phyloP scores from a whole-genome alignment of 64 coral and sea anemone genomes.

The Porites australiensis region DNA sequence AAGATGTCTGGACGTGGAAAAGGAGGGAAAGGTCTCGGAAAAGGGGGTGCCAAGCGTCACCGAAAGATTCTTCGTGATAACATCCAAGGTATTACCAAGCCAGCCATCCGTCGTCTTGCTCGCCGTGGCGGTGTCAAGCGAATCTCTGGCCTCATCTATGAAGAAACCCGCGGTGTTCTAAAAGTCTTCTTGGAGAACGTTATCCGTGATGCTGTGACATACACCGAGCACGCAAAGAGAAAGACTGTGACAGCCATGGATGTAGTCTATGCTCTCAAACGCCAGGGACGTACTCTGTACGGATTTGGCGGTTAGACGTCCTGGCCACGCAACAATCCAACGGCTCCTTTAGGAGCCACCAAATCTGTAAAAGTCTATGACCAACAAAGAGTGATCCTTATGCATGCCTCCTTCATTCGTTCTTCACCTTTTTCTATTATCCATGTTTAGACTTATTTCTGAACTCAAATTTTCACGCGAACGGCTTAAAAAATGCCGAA shows the following conservation, averaged over 20 bases:
- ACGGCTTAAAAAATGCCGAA: too few species aligned
- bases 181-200: constrained; percentile 86
- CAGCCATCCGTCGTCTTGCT: constrained; percentile 94
- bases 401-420: too few species aligned
- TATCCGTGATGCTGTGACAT: constrained; percentile 83
- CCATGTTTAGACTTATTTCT: too few species aligned
- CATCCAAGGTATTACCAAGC: constrained; percentile 96
- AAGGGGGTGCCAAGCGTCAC: constrained; percentile 96
- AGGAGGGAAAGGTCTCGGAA: constrained; percentile 95
- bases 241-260: constrained; percentile 92
- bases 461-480: too few species aligned
- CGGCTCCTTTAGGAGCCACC: constrained; percentile 80
- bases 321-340: neutral
- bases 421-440: too few species aligned
- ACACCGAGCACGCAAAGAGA: constrained; percentile 87
- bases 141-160: constrained; percentile 95
- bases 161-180: constrained; percentile 87
- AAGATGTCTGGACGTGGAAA: constrained; percentile 92
- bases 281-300: constrained; percentile 90
- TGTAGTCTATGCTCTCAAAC: constrained; percentile 86
- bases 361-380: constrained; percentile 48
- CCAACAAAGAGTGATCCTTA: neutral
- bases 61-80: constrained; percentile 97
- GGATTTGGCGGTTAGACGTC: constrained; percentile 82
- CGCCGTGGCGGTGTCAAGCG: constrained; percentile 96